A percentile compares a stretch with the other conserved stretches of the same genome.
phyloP scores from a whole-genome alignment of 2,797 vertebrate genomes.

The Acrocephalus scirpaceus region DNA sequence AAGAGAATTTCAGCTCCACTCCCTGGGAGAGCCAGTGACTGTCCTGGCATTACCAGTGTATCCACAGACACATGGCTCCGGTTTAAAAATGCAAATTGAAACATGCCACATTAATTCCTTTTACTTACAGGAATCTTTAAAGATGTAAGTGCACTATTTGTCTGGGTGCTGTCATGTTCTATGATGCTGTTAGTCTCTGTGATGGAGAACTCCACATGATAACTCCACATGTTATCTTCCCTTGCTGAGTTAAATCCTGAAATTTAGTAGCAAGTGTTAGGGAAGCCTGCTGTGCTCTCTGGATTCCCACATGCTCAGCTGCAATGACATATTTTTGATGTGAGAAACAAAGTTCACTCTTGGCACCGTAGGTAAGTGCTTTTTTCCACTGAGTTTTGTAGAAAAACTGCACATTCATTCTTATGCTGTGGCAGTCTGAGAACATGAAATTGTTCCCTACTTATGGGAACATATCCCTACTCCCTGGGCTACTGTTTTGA shows the following conservation, averaged over 20 bases:
- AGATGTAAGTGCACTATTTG: slow-evolving; percentile 24
- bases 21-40: neutral
- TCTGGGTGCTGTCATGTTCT: slow-evolving; percentile 33
- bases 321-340: slow-evolving; percentile 49
- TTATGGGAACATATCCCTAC: neutral
- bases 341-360: slow-evolving; percentile 34
- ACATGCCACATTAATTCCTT: neutral
- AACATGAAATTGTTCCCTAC: neutral
- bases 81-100: slow-evolving; percentile 22
- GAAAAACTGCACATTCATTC: neutral
- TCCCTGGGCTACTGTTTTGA: neutral
- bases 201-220: slow-evolving; percentile 40
- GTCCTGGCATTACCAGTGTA: neutral
- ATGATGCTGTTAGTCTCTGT: slow-evolving; percentile 1
- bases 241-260: slow-evolving; percentile 53
- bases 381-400: slow-evolving; percentile 1
- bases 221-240: slow-evolving; percentile 27
- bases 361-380: slow-evolving; percentile 6
- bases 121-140: slow-evolving; percentile 8
- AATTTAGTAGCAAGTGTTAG: slow-evolving; percentile 42
- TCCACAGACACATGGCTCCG: neutral
- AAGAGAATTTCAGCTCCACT: neutral
- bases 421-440: neutral
- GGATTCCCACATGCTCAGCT: slow-evolving; percentile 36
- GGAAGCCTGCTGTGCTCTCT: slow-evolving; percentile 43